phyloP scores from a whole-genome alignment of 2,888 invertebrate species.

The Harpalus rufipes region DNA sequence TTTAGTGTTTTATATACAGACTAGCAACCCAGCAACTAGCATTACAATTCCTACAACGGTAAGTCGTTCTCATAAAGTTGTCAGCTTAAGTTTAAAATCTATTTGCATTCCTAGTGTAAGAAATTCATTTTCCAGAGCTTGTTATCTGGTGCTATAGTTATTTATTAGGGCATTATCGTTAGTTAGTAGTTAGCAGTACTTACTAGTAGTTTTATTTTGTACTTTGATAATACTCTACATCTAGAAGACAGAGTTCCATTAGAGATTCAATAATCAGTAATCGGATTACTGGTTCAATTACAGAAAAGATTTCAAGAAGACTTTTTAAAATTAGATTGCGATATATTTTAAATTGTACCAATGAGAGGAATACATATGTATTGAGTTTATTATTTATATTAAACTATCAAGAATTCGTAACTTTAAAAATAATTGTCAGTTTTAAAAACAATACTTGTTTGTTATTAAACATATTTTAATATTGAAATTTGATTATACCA shows the following conservation, averaged over 20 bases:
- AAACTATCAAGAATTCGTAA: too few relatives aligned
- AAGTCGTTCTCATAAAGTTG: background rate
- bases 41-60: too few relatives aligned
- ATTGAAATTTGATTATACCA: too few relatives aligned
- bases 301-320: constrained; percentile 34
- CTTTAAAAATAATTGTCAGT: too few relatives aligned
- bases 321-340: background rate
- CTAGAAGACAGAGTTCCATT: constrained; percentile 20
- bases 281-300: constrained; percentile 48
- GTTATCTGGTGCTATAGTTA: constrained; percentile 48
- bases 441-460: too few relatives aligned
- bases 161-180: constrained; percentile 55
- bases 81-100: constrained; percentile 34
- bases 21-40: too few relatives aligned
- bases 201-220: constrained; percentile 28
- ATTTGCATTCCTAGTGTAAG: constrained; percentile 17
- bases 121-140: constrained; percentile 25
- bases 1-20: too few relatives aligned
- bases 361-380: background rate
- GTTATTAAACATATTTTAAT: too few relatives aligned
- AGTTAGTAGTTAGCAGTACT: constrained; percentile 25
- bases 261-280: constrained; percentile 45
- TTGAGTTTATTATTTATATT: too few relatives aligned
- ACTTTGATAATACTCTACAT: background rate
- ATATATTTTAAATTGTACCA: background rate